These are phyloP conservation scores for Diachasma alloeum DNA, from an alignment of 1,140 invertebrate species.

Conservation along the genomic window DNA sequence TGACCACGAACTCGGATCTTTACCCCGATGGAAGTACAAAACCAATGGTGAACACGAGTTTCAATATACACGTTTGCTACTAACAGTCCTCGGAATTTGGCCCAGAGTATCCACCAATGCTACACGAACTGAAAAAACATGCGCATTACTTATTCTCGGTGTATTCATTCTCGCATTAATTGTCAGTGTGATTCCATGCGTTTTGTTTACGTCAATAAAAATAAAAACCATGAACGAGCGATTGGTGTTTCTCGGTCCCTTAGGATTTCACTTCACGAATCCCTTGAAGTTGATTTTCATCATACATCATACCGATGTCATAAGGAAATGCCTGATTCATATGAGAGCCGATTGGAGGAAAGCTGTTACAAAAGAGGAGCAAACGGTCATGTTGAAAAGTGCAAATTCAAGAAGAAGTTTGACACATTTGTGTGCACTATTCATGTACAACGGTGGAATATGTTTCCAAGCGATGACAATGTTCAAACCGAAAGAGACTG, in stretches of 20 bases:
- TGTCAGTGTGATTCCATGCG: constrained; percentile 21
- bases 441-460: constrained; percentile 18
- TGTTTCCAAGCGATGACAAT: constrained; percentile 8
- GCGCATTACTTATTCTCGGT: neutral
- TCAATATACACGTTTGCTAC: neutral
- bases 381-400: constrained; percentile 20
- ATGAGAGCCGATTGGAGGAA: constrained; percentile 15
- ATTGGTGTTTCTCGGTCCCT: constrained; percentile 33
- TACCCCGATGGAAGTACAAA: neutral
- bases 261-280: constrained; percentile 33
- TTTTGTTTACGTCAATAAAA: constrained; percentile 8
- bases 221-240: constrained; percentile 19
- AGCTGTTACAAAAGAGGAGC: neutral
- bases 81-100: constrained; percentile 20
- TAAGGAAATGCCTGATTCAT: constrained; percentile 21
- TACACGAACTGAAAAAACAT: neutral
- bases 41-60: neutral
- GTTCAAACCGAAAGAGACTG: neutral
- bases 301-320: constrained; percentile 1
- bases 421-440: constrained; percentile 15
- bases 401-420: neutral
- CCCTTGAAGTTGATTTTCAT: constrained; percentile 33
- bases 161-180: neutral
- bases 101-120: neutral
- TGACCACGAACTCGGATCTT: neutral